A percentile compares a stretch with the other conserved stretches of the same genome.
Conservation (phyloP, 1,140 invertebrate genomes). For the Aphelenchoides avenae region DNA sequence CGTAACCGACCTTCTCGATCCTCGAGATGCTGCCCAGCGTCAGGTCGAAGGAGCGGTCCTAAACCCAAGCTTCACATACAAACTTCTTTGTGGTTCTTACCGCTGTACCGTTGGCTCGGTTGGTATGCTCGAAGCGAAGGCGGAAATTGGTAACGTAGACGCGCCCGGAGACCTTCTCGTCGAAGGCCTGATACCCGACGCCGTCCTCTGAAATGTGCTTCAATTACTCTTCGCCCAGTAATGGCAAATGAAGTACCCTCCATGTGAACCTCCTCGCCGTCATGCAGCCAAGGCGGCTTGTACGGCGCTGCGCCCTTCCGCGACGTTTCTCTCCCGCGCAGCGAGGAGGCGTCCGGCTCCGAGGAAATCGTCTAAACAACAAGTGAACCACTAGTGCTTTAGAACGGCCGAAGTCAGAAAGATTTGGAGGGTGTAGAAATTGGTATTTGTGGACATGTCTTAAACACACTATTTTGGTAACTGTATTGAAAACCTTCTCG, state of each 20-base stretch:
- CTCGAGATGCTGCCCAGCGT: constrained; percentile 86
- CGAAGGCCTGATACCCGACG: constrained; percentile 21
- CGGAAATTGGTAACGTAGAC: constrained; percentile 51
- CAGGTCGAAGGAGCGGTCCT: constrained; percentile 72
- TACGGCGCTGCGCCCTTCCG: constrained; percentile 11
- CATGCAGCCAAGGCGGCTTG: constrained; percentile 43
- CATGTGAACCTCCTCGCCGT: constrained; percentile 43
- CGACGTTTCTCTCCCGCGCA: background rate
- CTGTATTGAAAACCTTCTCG: too few relatives aligned
- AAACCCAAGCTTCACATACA: constrained; percentile 15
- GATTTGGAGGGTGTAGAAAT: too few relatives aligned
- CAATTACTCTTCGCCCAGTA: background rate
- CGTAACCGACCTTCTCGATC: constrained; percentile 87
- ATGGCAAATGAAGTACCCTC: constrained; percentile 17
- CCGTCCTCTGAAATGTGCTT: constrained; percentile 28
- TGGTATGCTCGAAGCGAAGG: constrained; percentile 42
- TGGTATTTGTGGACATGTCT: too few relatives aligned
- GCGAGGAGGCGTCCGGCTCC: constrained; percentile 10
- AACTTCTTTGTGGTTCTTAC: background rate
- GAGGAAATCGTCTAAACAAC: constrained; percentile 25
- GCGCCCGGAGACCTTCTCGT: constrained; percentile 30
- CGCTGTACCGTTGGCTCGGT: constrained; percentile 2
- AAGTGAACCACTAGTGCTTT: background rate
- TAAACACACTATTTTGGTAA: too few relatives aligned
- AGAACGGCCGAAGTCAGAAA: too few relatives aligned